These are phyloP conservation scores for Rhynchotus rufescens DNA, from an alignment of 2,797 vertebrate genomes.

Conservation along the genomic window DNA sequence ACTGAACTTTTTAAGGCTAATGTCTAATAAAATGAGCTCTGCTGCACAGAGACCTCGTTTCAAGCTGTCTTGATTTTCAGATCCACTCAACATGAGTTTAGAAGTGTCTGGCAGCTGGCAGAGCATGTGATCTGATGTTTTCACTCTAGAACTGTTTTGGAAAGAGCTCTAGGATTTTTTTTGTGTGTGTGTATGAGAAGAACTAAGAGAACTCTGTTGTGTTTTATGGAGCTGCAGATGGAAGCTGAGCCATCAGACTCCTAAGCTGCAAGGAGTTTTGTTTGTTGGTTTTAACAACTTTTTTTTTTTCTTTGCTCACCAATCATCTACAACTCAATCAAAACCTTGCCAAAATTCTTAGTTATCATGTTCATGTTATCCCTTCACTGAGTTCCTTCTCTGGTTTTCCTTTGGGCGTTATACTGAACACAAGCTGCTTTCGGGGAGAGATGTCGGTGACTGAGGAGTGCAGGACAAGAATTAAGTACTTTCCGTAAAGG, in stretches of 20 bases:
- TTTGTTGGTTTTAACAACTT: background rate
- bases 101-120: constrained; percentile 22
- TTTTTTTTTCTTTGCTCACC: background rate
- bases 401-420: background rate
- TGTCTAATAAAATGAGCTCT: background rate
- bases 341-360: constrained; percentile 6
- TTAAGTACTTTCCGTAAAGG: background rate
- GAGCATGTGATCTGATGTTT: background rate
- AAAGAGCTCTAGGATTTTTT: constrained; percentile 13
- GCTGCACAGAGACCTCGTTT: background rate
- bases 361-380: background rate
- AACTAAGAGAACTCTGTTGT: background rate
- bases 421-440: background rate
- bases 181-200: background rate
- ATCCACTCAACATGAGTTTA: background rate
- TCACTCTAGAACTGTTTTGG: background rate
- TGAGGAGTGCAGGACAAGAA: background rate
- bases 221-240: constrained; percentile 5
- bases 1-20: background rate
- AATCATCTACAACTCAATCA: background rate
- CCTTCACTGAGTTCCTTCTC: background rate
- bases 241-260: constrained; percentile 10
- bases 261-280: background rate
- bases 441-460: background rate
- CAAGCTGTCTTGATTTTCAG: background rate